Conservation (phyloP, 2,888 invertebrate genomes). For the Lepidochitona cinerea region DNA sequence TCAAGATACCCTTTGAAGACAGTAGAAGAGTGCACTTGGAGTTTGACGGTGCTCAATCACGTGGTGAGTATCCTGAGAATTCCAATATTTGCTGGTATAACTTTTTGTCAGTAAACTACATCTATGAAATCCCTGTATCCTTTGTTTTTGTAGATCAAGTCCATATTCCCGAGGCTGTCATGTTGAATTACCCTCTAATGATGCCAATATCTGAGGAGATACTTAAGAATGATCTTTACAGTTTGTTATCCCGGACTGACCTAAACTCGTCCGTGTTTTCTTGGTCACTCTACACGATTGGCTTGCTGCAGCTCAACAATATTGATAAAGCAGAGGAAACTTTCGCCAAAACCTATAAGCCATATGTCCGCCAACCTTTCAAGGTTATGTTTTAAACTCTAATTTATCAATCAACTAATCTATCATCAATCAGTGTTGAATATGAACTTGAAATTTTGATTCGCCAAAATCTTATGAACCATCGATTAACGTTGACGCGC, state of each 20-base stretch:
- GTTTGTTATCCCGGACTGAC: conserved; percentile 46
- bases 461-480: too few relatives aligned
- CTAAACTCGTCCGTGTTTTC: conserved; percentile 72
- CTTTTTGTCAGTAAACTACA: too few relatives aligned
- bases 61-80: background rate
- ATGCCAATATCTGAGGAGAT: conserved; percentile 42
- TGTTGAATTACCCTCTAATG: conserved; percentile 65
- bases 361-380: conserved; percentile 67
- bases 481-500: too few relatives aligned
- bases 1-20: conserved; percentile 50
- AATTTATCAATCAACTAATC: too few relatives aligned
- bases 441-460: too few relatives aligned
- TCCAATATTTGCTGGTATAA: too few relatives aligned
- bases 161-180: conserved; percentile 66
- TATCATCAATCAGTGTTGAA: too few relatives aligned
- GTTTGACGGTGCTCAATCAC: background rate
- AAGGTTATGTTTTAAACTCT: too few relatives aligned
- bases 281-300: conserved; percentile 72
- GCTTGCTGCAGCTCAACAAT: conserved; percentile 68
- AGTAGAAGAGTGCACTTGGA: conserved; percentile 18
- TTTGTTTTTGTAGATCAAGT: conserved; percentile 39
- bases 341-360: conserved; percentile 62
- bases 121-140: background rate
- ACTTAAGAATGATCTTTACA: conserved; percentile 54
- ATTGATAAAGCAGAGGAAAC: conserved; percentile 55